These are phyloP conservation scores for Bombycilla garrulus DNA, from an alignment of 2,113 vertebrate genomes.

Conservation along the genomic window DNA sequence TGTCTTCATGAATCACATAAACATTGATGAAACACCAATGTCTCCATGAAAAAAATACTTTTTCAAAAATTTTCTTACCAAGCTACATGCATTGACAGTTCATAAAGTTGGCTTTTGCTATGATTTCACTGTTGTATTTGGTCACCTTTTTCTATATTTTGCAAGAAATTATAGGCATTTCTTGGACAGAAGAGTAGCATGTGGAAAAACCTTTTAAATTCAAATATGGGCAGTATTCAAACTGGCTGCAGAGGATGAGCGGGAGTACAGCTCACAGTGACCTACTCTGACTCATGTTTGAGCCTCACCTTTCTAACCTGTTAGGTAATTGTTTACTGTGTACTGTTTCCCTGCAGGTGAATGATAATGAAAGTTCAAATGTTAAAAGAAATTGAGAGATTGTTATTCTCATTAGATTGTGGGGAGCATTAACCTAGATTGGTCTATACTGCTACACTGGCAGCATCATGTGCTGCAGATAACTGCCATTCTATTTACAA, in stretches of 20 bases:
- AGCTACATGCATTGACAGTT: neutral
- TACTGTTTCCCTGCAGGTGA: neutral
- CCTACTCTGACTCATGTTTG: neutral
- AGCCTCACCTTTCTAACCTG: neutral
- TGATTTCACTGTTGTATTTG: neutral
- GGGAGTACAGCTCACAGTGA: neutral
- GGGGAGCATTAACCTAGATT: neutral
- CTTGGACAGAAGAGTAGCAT: neutral
- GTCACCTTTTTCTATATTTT: neutral
- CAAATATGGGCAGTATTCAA: neutral
- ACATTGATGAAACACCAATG: neutral
- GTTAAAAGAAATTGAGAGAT: neutral
- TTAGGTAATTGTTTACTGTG: neutral
- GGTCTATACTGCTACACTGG: neutral
- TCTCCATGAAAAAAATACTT: neutral
- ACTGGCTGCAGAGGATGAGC: neutral
- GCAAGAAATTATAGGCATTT: neutral
- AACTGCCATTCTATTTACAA: neutral
- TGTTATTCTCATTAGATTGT: neutral
- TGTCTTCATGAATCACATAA: neutral
- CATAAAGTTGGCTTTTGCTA: neutral
- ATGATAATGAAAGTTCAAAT: conserved; percentile 12
- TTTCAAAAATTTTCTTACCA: neutral
- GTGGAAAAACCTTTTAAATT: neutral
- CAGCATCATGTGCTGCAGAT: neutral